Conservation (phyloP, 1,140 invertebrate genomes). For the Bombus balteatus region DNA sequence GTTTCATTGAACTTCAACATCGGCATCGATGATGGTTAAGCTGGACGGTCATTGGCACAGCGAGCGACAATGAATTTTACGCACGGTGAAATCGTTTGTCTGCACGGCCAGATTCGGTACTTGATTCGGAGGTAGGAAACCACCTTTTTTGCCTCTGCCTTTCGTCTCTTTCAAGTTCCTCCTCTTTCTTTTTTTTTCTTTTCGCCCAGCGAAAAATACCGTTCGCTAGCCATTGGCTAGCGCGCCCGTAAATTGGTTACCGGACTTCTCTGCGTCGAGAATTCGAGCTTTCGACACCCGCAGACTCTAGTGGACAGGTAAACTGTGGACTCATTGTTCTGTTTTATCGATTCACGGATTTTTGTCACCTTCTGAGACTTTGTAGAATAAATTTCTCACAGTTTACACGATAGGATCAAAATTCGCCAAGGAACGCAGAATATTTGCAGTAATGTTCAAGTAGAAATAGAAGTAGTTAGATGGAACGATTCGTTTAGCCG, state of each 20-base stretch:
- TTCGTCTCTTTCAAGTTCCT: conserved; percentile 36
- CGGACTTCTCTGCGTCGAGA: conserved; percentile 29
- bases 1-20: conserved; percentile 22
- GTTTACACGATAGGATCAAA: neutral
- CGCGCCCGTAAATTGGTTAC: conserved; percentile 60
- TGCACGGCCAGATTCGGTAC: conserved; percentile 52
- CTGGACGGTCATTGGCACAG: conserved; percentile 37
- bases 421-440: neutral
- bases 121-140: conserved; percentile 51
- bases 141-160: conserved; percentile 45
- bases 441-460: neutral
- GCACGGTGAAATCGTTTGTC: conserved; percentile 40
- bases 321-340: conserved; percentile 55
- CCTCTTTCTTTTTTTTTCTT: neutral
- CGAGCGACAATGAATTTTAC: conserved; percentile 65
- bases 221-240: conserved; percentile 37
- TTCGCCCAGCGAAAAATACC: conserved; percentile 51
- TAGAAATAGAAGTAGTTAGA: neutral
- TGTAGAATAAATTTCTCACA: neutral
- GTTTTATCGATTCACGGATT: conserved; percentile 41
- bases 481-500: neutral
- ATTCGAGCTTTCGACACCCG: conserved; percentile 49
- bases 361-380: neutral
- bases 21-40: conserved; percentile 29
- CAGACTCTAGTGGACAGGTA: conserved; percentile 47